These are phyloP conservation scores for Mesocricetus auratus DNA, from an alignment of 2,113 vertebrate genomes.

Conservation along the genomic window DNA sequence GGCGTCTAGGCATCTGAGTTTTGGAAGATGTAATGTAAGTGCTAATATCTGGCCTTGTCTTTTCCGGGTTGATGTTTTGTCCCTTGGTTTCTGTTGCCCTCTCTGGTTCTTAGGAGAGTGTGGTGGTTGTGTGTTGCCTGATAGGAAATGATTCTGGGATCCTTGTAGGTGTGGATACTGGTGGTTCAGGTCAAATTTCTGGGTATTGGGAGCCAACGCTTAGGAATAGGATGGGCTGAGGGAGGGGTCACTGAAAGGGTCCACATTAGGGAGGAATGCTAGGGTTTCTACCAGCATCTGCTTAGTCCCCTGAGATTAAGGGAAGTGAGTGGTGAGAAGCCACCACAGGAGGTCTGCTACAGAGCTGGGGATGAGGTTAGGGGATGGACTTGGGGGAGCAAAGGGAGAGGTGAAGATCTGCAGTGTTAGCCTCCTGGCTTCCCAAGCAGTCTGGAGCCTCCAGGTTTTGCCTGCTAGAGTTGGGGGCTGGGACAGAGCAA, in stretches of 20 bases:
- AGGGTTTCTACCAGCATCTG: neutral
- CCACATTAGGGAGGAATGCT: neutral
- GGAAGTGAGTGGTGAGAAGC: neutral
- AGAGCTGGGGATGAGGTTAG: too few relatives aligned
- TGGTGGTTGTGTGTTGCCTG: neutral
- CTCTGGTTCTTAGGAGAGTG: neutral
- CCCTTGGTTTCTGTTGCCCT: neutral
- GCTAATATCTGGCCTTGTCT: too few relatives aligned
- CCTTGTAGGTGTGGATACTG: neutral
- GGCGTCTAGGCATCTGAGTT: neutral
- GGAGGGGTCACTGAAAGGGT: neutral
- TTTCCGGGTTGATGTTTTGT: too few relatives aligned
- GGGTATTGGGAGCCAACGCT: neutral
- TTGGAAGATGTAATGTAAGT: neutral
- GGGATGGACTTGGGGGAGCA: neutral
- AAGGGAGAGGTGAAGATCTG: neutral
- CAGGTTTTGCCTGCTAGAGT: neutral
- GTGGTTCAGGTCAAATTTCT: neutral
- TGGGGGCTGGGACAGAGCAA: too few relatives aligned
- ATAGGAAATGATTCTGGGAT: neutral
- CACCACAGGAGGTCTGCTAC: neutral
- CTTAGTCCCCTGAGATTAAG: neutral
- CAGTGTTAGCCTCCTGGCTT: neutral
- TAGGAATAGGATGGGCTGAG: neutral
- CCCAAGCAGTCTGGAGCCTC: neutral